These are phyloP conservation scores for Timema podura DNA, from an alignment of 2,888 invertebrate genomes.

Conservation along the genomic window DNA sequence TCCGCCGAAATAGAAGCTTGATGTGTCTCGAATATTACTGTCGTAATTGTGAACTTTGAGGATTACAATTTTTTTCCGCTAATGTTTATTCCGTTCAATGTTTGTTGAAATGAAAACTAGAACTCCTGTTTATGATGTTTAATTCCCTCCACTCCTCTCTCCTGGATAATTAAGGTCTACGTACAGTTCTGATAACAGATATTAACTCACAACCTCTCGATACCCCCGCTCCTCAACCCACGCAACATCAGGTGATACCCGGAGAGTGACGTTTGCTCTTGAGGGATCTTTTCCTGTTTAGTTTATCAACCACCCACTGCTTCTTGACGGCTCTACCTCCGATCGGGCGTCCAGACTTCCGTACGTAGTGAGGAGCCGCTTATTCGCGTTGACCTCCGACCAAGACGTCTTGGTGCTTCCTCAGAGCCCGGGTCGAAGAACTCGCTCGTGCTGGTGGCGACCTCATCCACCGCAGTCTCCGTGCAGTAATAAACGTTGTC, in stretches of 20 bases:
- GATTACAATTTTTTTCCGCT: no score
- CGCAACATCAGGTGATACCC: slow-evolving; percentile 29
- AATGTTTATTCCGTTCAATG: no score
- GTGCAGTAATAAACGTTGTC: neutral
- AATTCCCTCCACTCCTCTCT: no score
- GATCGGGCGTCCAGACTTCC: neutral
- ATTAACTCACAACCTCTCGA: no score
- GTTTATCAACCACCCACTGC: neutral
- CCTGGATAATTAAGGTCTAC: no score
- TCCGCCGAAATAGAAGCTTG: no score
- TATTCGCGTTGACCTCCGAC: slow-evolving; percentile 15
- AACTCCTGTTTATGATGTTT: no score
- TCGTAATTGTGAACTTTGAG: no score
- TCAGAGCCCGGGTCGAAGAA: slow-evolving; percentile 1
- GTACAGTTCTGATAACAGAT: no score
- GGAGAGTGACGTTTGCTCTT: slow-evolving; percentile 17
- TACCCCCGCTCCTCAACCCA: slow-evolving; percentile 27
- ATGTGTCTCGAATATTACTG: no score
- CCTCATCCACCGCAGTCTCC: neutral
- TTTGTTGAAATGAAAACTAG: no score
- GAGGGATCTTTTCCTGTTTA: slow-evolving; percentile 8
- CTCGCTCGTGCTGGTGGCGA: slow-evolving; percentile 8
- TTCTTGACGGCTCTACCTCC: slow-evolving; percentile 1
- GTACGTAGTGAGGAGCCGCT: neutral
- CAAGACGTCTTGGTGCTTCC: neutral